phyloP scores from a whole-genome alignment of 2,888 invertebrate species.

The Hermaeophaga mercurialis region DNA sequence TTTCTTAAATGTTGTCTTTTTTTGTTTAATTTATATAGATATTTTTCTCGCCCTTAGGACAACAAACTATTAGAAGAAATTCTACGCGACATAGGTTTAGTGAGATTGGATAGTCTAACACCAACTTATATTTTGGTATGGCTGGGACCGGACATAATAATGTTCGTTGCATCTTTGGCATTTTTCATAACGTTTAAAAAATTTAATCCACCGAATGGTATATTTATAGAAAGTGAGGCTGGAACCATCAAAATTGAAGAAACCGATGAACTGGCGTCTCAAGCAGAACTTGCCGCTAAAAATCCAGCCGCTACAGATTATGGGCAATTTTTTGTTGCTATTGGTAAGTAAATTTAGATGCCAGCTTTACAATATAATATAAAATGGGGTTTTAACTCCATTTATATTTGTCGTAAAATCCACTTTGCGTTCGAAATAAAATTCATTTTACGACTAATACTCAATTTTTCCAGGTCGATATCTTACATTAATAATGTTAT shows the following conservation, averaged over 20 bases:
- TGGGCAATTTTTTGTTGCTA: conserved; percentile 28
- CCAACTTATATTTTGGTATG: conserved; percentile 70
- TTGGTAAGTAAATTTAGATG: conserved; percentile 27
- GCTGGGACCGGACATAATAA: conserved; percentile 77
- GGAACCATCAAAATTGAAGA: conserved; percentile 21
- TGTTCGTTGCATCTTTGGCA: conserved; percentile 61
- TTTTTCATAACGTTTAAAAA: conserved; percentile 61
- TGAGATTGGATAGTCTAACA: conserved; percentile 65
- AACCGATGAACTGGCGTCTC: conserved; percentile 17
- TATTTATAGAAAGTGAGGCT: conserved; percentile 17
- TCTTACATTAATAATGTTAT: conserved; percentile 67
- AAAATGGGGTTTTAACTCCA: too few relatives aligned
- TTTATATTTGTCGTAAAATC: too few relatives aligned
- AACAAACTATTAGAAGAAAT: conserved; percentile 64
- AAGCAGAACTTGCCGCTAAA: neutral
- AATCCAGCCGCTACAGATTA: conserved; percentile 2
- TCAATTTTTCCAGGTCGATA: conserved; percentile 66
- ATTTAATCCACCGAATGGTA: conserved; percentile 43
- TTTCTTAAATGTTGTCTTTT: too few relatives aligned
- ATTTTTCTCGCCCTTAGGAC: conserved; percentile 40
- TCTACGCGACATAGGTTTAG: conserved; percentile 72
- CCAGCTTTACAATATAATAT: too few relatives aligned
- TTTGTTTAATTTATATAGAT: conserved; percentile 16
- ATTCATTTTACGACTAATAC: neutral
- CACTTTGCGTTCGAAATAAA: neutral